A percentile compares a stretch with the other conserved stretches of the same genome.
These are phyloP conservation scores for Bucco capensis DNA, from an alignment of 2,113 vertebrate genomes.

Conservation along the genomic window DNA sequence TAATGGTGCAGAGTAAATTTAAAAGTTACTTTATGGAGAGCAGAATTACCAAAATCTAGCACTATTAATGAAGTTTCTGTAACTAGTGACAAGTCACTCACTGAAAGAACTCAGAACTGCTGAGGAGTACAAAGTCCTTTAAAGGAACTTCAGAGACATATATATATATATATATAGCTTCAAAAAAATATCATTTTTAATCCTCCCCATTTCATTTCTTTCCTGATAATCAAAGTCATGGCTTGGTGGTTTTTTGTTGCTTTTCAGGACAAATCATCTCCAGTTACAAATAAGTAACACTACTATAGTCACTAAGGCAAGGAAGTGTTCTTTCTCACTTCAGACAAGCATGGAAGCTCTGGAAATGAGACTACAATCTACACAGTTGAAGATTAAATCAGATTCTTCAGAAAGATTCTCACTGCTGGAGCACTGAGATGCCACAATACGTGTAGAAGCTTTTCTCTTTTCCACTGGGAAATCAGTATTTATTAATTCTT, in stretches of 20 bases:
- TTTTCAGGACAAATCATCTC: background rate
- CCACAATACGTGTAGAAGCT: background rate
- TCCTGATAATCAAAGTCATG: background rate
- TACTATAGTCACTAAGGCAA: background rate
- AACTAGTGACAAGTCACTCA: background rate
- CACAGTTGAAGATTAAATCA: background rate
- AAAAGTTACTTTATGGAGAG: conserved; percentile 49
- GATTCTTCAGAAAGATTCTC: background rate
- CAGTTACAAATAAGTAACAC: background rate
- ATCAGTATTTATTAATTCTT: conserved; percentile 14
- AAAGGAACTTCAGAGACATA: background rate
- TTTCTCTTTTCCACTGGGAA: background rate
- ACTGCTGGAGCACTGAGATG: background rate
- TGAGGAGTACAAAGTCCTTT: background rate
- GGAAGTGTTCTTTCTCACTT: background rate
- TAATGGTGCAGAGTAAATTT: conserved; percentile 53
- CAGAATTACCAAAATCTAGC: conserved; percentile 17
- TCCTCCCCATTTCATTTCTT: background rate
- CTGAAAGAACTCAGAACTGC: background rate
- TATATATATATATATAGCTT: background rate
- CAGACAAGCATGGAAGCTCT: background rate
- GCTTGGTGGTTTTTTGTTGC: background rate
- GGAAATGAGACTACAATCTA: background rate
- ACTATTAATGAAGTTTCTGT: conserved; percentile 17
- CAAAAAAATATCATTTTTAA: background rate